These are phyloP conservation scores for Muscicapa adusta DNA, from an alignment of 2,113 vertebrate species.

Conservation along the genomic window DNA sequence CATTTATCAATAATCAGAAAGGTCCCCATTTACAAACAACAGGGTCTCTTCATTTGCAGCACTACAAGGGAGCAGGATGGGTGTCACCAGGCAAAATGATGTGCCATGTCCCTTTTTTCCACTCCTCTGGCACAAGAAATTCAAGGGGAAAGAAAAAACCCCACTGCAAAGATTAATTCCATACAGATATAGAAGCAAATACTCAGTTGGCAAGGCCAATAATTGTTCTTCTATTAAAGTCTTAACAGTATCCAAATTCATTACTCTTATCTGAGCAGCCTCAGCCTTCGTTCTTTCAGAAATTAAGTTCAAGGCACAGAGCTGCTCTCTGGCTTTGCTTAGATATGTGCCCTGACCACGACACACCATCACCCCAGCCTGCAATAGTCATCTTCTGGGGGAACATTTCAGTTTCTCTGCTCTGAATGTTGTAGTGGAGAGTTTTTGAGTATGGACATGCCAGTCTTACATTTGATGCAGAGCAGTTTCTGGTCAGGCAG, in stretches of 20 bases:
- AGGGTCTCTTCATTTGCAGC: neutral
- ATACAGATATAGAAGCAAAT: slow-evolving; percentile 2
- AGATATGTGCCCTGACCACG: neutral
- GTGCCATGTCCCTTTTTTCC: neutral
- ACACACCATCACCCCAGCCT: neutral
- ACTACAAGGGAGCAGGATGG: neutral
- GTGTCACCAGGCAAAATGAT: neutral
- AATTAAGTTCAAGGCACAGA: neutral
- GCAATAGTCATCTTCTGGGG: neutral
- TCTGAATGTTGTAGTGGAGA: neutral
- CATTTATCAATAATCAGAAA: neutral
- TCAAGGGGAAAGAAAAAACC: neutral
- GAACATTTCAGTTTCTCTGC: neutral
- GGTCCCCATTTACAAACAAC: slow-evolving; percentile 15
- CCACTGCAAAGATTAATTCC: neutral
- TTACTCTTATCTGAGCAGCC: slow-evolving; percentile 32
- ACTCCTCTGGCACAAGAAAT: neutral
- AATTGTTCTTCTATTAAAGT: slow-evolving; percentile 63
- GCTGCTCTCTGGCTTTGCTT: neutral
- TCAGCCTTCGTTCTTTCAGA: neutral
- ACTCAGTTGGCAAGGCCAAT: slow-evolving; percentile 18
- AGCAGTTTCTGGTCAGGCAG: neutral
- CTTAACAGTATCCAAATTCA: slow-evolving; percentile 29
- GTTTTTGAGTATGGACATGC: neutral
- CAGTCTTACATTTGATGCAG: neutral